phyloP scores from a whole-genome alignment of 2,797 vertebrate species.

The Pangasius macronema region DNA sequence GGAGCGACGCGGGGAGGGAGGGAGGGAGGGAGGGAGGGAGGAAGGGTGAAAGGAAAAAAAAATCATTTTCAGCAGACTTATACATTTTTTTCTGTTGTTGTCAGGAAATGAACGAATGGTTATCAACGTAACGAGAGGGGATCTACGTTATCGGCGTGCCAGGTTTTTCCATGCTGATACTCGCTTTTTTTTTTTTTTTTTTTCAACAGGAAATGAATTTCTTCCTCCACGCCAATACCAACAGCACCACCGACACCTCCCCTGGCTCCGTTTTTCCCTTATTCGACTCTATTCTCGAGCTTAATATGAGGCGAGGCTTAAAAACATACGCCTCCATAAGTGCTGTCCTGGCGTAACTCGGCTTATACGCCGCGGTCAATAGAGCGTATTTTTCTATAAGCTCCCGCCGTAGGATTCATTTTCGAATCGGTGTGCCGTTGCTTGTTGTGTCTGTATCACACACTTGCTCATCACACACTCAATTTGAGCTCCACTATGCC shows the following conservation, averaged over 20 bases:
- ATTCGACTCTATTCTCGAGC: not conserved
- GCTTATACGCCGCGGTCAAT: constrained; percentile 66
- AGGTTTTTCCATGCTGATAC: constrained; percentile 91
- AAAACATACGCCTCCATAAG: not conserved
- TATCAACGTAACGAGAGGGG: constrained; percentile 89
- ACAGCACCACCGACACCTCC: not conserved
- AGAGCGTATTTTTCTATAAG: constrained; percentile 65
- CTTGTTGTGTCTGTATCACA: constrained; percentile 15
- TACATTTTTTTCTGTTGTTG: constrained; percentile 86
- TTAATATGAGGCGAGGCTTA: constrained; percentile 9
- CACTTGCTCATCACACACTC: not conserved
- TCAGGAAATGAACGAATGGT: constrained; percentile 99
- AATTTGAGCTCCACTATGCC: not conserved
- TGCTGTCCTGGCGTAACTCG: constrained; percentile 64
- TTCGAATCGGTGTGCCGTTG: not conserved
- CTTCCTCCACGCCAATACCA: constrained; percentile 42
- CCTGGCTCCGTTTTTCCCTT: not conserved
- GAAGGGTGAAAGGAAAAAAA: constrained; percentile 56
- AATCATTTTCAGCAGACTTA: constrained; percentile 86
- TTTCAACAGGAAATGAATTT: constrained; percentile 98
- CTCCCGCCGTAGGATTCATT: not conserved
- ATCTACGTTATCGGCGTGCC: constrained; percentile 90
- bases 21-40: constrained; percentile 43
- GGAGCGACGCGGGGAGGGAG: constrained; percentile 47
- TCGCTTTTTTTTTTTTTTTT: constrained; percentile 71